Evolutionary conservation across 2,888 invertebrate species (phyloP).

Genomic region (Oscheius sp.): DNA sequence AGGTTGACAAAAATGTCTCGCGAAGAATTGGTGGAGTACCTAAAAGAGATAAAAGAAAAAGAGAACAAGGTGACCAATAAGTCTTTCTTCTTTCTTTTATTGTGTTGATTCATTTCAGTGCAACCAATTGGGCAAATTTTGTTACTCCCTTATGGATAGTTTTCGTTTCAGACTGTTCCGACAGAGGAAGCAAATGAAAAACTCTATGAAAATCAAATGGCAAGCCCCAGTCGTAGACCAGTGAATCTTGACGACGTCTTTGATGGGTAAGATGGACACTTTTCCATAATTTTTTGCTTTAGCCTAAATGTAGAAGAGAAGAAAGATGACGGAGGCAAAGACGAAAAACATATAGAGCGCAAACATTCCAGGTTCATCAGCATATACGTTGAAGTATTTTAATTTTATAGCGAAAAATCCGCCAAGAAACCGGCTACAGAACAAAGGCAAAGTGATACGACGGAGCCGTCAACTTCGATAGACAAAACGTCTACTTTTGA

Average conservation of each 20-base stretch:
- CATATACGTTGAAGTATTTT: too few relatives aligned
- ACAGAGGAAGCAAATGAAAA: not conserved
- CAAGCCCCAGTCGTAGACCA: not conserved
- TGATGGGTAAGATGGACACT: too few relatives aligned
- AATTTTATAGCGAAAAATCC: not conserved
- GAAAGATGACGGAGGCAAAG: too few relatives aligned
- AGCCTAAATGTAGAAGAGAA: too few relatives aligned
- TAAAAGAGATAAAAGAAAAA: not conserved
- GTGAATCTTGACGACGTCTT: too few relatives aligned
- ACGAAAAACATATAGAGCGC: too few relatives aligned
- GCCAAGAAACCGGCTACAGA: not conserved
- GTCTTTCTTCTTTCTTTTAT: not conserved
- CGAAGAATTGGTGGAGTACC: conserved; percentile 11
- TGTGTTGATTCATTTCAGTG: not conserved
- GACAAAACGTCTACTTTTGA: not conserved
- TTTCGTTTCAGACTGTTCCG: conserved; percentile 7
- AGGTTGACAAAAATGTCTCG: conserved; percentile 14
- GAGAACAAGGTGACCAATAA: not conserved
- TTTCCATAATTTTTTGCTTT: too few relatives aligned
- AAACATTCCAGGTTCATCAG: too few relatives aligned
- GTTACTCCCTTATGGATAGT: not conserved
- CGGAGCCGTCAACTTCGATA: not conserved
- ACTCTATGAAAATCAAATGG: not conserved
- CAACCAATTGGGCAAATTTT: not conserved
- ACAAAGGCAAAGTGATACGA: not conserved